Percentiles rank a stretch among this genome's conserved stretches.
phyloP scores from a whole-genome alignment of 2,888 invertebrate species.

The Dynastes hyllus region DNA sequence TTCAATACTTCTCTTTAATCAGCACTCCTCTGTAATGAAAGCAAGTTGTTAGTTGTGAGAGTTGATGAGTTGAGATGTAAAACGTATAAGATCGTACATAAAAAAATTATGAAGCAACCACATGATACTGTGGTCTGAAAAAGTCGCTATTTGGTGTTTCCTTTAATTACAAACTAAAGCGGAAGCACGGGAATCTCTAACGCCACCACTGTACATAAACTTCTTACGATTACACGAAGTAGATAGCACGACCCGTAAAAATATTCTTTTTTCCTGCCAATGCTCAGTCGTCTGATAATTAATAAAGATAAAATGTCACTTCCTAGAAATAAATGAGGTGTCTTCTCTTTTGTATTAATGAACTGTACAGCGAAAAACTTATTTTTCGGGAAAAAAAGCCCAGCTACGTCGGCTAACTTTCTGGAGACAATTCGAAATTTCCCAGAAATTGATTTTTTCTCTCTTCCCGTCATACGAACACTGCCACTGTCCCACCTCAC shows the following conservation, averaged over 20 bases:
- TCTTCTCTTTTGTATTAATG: constrained; percentile 49
- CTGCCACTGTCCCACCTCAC: background rate
- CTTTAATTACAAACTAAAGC: no score
- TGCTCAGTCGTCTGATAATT: constrained; percentile 43
- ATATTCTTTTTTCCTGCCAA: constrained; percentile 1
- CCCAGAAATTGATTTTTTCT: constrained; percentile 26
- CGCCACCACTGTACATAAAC: no score
- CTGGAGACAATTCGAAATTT: constrained; percentile 8
- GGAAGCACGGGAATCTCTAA: no score
- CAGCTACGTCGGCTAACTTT: background rate
- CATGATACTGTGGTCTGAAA: no score
- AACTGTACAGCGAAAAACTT: constrained; percentile 34
- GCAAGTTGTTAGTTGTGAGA: no score
- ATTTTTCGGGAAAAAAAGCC: background rate
- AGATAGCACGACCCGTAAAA: constrained; percentile 20
- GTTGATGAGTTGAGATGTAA: no score
- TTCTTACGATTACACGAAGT: background rate
- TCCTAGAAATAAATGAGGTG: constrained; percentile 49
- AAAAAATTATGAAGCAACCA: no score
- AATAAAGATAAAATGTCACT: constrained; percentile 50
- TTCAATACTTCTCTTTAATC: no score
- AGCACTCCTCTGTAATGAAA: no score
- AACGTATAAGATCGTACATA: no score
- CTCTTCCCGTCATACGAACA: background rate
- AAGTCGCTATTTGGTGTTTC: no score